Percentiles rank a stretch among this genome's conserved stretches.
Evolutionary conservation across 2,113 vertebrate genomes (phyloP).

Genomic region (Marmota monax): DNA sequence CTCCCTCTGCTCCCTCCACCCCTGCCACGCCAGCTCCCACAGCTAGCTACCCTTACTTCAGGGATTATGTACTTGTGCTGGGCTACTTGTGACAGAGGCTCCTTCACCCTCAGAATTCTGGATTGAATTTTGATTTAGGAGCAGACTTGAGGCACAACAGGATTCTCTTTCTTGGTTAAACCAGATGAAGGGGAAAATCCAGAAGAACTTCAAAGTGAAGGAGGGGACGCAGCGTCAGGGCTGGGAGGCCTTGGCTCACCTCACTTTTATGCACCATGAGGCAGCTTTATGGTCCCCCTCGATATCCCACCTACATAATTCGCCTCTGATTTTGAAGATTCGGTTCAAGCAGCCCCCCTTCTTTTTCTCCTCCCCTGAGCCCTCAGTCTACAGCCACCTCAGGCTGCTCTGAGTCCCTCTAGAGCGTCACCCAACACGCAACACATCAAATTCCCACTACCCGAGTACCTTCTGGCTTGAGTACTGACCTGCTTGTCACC

Average conservation of each 20-base stretch:
- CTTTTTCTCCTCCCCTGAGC: background rate
- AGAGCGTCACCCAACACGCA: rapidly evolving
- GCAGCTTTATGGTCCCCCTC: background rate
- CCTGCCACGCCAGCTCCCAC: background rate
- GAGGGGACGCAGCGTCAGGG: background rate
- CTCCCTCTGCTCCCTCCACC: background rate
- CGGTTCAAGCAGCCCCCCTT: background rate
- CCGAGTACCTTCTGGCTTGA: background rate
- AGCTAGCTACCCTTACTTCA: background rate
- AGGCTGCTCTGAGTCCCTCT: background rate
- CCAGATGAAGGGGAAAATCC: background rate
- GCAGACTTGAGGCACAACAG: background rate
- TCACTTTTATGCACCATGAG: background rate
- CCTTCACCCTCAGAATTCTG: background rate
- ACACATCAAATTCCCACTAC: too few species aligned
- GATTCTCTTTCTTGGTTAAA: background rate
- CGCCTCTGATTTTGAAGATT: background rate
- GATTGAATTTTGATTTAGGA: background rate
- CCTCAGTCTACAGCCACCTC: background rate
- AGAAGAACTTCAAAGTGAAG: background rate
- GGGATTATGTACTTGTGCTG: background rate
- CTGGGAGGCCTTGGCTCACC: too few species aligned
- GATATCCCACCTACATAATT: background rate
- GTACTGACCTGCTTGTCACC: background rate
- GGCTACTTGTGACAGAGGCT: background rate